These are phyloP conservation scores for Notolepis coatsorum DNA, from an alignment of 2,797 vertebrate species.

Conservation along the genomic window DNA sequence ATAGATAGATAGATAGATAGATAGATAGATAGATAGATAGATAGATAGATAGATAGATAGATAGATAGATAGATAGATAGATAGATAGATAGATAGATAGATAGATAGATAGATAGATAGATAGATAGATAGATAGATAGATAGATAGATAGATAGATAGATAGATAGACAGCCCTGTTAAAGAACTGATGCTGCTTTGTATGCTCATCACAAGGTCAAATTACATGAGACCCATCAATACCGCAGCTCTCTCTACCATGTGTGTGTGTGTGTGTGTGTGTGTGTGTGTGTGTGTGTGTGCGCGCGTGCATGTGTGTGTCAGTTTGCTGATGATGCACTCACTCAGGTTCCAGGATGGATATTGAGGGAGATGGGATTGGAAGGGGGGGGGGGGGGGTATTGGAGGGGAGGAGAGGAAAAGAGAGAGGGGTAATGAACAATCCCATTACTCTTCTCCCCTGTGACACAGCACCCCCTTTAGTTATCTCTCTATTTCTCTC, in stretches of 20 bases:
- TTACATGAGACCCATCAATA: background rate
- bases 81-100: background rate
- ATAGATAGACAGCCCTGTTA: background rate
- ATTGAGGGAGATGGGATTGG: no score
- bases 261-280: background rate
- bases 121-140: background rate
- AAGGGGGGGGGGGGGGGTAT: no score
- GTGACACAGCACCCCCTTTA: no score
- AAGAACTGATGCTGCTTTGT: no score
- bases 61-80: background rate
- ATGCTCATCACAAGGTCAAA: conserved; percentile 24
- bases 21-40: background rate
- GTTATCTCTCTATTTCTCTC: conserved; percentile 24
- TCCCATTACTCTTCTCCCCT: conserved; percentile 48
- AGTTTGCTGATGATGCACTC: conserved; percentile 39
- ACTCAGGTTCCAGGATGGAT: conserved; percentile 8
- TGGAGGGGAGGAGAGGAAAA: no score
- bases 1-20: background rate
- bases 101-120: background rate
- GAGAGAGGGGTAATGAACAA: no score
- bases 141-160: background rate
- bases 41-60: background rate
- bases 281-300: conserved; percentile 10
- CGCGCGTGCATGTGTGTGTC: background rate
- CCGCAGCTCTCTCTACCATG: background rate